Evolutionary conservation across 2,888 invertebrate genomes (phyloP).

Genomic region (Dysmachus trigonus): DNA sequence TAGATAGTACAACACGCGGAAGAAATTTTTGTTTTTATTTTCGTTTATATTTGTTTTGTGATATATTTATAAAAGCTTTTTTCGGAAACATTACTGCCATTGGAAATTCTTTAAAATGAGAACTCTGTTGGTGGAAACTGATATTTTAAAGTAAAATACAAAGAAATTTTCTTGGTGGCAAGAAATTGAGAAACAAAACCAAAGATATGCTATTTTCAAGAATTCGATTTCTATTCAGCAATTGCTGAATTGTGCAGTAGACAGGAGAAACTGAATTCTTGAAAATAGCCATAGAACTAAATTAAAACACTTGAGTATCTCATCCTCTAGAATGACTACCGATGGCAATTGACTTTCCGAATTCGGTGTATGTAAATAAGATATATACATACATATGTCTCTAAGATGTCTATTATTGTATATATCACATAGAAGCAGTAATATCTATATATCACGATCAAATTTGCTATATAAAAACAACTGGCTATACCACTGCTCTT

Average conservation of each 20-base stretch:
- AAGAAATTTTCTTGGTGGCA: background rate
- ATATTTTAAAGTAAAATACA: background rate
- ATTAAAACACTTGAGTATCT: background rate
- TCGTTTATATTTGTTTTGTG: conserved; percentile 5
- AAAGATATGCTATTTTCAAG: background rate
- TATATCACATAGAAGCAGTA: conserved; percentile 49
- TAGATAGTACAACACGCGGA: background rate
- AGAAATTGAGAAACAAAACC: background rate
- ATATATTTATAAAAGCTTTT: background rate
- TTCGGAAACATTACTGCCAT: background rate
- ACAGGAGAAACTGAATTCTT: background rate
- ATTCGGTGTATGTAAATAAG: conserved; percentile 10
- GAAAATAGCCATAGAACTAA: background rate
- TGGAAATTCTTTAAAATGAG: background rate
- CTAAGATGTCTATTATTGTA: conserved; percentile 35
- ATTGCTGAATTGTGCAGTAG: background rate
- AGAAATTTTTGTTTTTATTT: background rate
- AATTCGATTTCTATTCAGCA: background rate
- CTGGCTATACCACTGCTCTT: background rate
- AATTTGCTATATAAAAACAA: conserved; percentile 24
- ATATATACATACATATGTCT: background rate
- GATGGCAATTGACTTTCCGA: background rate
- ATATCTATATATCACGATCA: conserved; percentile 38
- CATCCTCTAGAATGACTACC: background rate
- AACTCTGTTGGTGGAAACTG: background rate